phyloP scores from a whole-genome alignment of 1,140 invertebrate genomes.

The Orchestia grillus region DNA sequence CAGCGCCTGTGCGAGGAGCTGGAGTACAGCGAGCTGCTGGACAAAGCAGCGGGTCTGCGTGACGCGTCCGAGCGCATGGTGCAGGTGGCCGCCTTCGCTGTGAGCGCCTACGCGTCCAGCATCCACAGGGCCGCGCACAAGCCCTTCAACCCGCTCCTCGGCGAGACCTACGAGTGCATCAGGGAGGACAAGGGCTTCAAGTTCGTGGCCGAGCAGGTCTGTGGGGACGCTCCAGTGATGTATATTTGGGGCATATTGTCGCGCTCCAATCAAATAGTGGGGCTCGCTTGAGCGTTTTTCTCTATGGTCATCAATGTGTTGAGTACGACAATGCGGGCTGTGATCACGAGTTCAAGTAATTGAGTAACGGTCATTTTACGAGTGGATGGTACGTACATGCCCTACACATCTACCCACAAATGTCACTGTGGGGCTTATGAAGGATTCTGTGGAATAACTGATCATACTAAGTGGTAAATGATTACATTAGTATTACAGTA shows the following conservation, averaged over 20 bases:
- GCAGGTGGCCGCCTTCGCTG: constrained; percentile 85
- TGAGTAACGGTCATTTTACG: not conserved
- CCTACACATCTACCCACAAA: no score
- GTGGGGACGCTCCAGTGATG: not conserved
- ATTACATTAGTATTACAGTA: no score
- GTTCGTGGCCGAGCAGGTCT: constrained; percentile 81
- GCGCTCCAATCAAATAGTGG: not conserved
- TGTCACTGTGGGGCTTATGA: no score
- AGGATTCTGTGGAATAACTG: no score
- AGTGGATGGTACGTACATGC: not conserved
- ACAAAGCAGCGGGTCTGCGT: constrained; percentile 78
- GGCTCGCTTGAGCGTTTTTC: not conserved
- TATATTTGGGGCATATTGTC: not conserved
- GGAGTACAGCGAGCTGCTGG: constrained; percentile 85
- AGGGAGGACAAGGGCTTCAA: constrained; percentile 83
- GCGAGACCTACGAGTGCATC: constrained; percentile 88
- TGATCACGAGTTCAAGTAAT: not conserved
- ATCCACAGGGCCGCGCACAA: constrained; percentile 86
- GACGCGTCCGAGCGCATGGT: constrained; percentile 82
- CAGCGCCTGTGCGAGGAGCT: constrained; percentile 86
- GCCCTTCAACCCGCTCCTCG: constrained; percentile 89
- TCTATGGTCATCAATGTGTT: no score
- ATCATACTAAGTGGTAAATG: no score
- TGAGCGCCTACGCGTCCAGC: constrained; percentile 84
- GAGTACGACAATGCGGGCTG: not conserved